phyloP scores from a whole-genome alignment of 2,113 vertebrate species.

The Vimba vimba region DNA sequence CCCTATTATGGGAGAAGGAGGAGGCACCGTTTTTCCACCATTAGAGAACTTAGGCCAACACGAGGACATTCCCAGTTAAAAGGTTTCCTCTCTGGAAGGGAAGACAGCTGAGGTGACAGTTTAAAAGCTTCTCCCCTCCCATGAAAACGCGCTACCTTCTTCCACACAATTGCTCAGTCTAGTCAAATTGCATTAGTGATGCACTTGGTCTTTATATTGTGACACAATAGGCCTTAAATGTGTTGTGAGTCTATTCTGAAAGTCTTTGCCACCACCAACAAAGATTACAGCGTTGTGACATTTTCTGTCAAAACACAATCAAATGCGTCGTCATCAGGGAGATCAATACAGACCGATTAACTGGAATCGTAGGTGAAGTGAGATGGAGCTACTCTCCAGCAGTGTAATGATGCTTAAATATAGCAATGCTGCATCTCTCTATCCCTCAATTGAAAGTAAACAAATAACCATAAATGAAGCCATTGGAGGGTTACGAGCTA shows the following conservation, averaged over 20 bases:
- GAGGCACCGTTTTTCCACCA: conserved; percentile 16
- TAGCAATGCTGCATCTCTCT: not conserved
- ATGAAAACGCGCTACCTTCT: conserved; percentile 71
- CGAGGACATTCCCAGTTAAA: conserved; percentile 66
- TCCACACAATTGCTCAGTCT: conserved; percentile 76
- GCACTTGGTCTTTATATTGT: conserved; percentile 67
- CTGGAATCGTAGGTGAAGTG: conserved; percentile 26
- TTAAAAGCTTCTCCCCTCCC: conserved; percentile 77
- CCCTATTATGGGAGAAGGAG: not conserved
- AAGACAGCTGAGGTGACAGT: conserved; percentile 74
- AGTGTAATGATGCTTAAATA: not conserved
- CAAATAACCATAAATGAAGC: conserved; percentile 8
- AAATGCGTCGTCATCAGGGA: conserved; percentile 43
- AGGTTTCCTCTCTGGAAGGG: conserved; percentile 70
- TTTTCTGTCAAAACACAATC: conserved; percentile 64
- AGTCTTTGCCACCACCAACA: conserved; percentile 32
- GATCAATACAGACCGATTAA: conserved; percentile 50
- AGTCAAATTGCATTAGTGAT: conserved; percentile 80
- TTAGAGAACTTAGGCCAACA: conserved; percentile 66
- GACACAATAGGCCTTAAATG: conserved; percentile 67
- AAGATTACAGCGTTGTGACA: conserved; percentile 54
- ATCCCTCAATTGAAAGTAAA: conserved; percentile 10
- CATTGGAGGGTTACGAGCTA: not conserved
- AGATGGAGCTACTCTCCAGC: not conserved
- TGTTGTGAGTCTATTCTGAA: conserved; percentile 59